Conservation (phyloP, 92 coral and sea anemone genomes). For the Umimayanthus kanabou region DNA sequence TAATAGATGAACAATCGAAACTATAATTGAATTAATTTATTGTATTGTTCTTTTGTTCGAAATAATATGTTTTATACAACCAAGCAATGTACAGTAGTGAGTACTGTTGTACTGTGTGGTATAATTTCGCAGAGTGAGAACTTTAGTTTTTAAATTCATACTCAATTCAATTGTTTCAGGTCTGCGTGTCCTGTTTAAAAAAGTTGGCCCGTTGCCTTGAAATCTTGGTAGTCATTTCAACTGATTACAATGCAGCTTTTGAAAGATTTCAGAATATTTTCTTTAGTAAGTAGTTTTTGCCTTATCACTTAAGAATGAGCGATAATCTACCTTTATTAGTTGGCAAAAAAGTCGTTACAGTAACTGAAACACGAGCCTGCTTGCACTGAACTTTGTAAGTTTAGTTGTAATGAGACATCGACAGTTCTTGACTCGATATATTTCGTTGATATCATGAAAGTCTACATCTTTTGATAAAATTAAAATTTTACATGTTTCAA, state of each 20-base stretch:
- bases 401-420: not conserved
- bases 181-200: not conserved
- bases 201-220: conserved; percentile 16
- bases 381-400: too few relatives aligned
- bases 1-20: not conserved
- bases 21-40: not conserved
- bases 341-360: too few relatives aligned
- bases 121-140: not conserved
- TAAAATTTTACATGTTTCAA: too few relatives aligned
- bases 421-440: too few relatives aligned
- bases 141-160: too few relatives aligned
- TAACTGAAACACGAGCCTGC: too few relatives aligned
- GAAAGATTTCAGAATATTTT: not conserved
- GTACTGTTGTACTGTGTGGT: not conserved
- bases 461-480: too few relatives aligned
- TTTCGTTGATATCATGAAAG: too few relatives aligned
- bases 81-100: not conserved
- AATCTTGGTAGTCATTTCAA: not conserved
- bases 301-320: not conserved
- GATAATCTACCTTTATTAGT: not conserved
- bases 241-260: not conserved
- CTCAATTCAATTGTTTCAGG: not conserved
- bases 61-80: not conserved
- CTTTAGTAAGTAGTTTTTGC: too few relatives aligned
- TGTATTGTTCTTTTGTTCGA: not conserved